phyloP scores from a whole-genome alignment of 2,797 vertebrate species.

The Amniataba percoides region DNA sequence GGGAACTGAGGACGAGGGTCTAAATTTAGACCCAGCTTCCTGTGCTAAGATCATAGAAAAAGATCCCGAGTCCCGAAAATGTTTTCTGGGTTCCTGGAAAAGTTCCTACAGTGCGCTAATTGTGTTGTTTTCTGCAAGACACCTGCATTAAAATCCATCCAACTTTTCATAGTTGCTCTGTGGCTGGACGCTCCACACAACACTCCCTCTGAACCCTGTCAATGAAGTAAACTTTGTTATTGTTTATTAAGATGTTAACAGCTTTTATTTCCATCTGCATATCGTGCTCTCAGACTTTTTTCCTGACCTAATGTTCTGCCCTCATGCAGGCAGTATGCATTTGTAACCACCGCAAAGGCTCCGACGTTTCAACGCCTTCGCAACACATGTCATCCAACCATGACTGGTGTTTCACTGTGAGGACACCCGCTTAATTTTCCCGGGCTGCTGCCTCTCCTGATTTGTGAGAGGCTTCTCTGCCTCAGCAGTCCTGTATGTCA shows the following conservation, averaged over 20 bases:
- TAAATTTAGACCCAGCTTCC: slow-evolving; percentile 12
- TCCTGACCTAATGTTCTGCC: not conserved
- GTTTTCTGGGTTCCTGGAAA: slow-evolving; percentile 9
- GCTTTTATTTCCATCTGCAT: not conserved
- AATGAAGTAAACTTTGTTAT: not conserved
- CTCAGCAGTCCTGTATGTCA: slow-evolving; percentile 63
- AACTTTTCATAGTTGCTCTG: not conserved
- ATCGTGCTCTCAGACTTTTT: not conserved
- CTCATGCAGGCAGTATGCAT: not conserved
- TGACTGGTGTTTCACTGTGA: slow-evolving; percentile 39
- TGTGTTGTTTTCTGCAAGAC: slow-evolving; percentile 30
- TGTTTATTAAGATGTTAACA: not conserved
- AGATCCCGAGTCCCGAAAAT: slow-evolving; percentile 16
- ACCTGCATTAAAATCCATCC: not conserved
- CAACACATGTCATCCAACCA: not conserved
- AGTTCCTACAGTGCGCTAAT: slow-evolving; percentile 14
- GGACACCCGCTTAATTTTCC: slow-evolving; percentile 36
- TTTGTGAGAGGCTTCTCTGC: slow-evolving; percentile 44
- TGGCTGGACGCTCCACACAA: not conserved
- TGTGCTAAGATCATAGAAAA: not conserved
- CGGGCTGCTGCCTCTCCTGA: slow-evolving; percentile 50
- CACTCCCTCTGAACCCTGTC: slow-evolving; percentile 3
- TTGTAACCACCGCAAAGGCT: not conserved
- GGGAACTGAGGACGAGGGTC: not conserved
- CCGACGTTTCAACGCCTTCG: not conserved